These are phyloP conservation scores for Eupristina koningsbergeri DNA, from an alignment of 1,140 invertebrate genomes.

Conservation along the genomic window DNA sequence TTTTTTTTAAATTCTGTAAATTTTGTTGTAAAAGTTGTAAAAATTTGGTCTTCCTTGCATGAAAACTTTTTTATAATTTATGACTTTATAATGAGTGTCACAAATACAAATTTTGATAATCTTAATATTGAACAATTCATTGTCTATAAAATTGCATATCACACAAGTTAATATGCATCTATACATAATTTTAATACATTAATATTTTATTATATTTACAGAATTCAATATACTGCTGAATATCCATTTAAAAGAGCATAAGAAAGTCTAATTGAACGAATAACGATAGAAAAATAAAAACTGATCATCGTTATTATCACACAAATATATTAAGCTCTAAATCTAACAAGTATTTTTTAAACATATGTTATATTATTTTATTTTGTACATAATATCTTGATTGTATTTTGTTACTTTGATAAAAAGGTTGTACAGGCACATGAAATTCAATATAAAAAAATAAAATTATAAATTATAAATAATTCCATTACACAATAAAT, in stretches of 20 bases:
- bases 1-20: too few relatives aligned
- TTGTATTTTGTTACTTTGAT: not conserved
- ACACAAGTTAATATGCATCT: not conserved
- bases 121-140: too few relatives aligned
- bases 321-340: not conserved
- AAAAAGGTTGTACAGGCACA: too few relatives aligned
- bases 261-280: not conserved
- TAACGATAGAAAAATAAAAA: not conserved
- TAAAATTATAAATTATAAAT: too few relatives aligned
- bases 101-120: too few relatives aligned
- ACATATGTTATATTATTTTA: not conserved
- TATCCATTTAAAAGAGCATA: conserved; percentile 14
- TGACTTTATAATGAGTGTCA: too few relatives aligned
- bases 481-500: too few relatives aligned
- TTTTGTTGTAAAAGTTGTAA: too few relatives aligned
- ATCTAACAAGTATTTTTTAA: not conserved
- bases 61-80: too few relatives aligned
- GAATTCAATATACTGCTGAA: conserved; percentile 25
- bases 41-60: too few relatives aligned
- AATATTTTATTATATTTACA: conserved; percentile 23
- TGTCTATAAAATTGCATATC: not conserved
- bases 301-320: not conserved
- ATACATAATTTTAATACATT: not conserved
- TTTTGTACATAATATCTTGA: not conserved
- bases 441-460: too few relatives aligned